Conservation (phyloP, 1,140 invertebrate species). For the Drosophila funebris region DNA sequence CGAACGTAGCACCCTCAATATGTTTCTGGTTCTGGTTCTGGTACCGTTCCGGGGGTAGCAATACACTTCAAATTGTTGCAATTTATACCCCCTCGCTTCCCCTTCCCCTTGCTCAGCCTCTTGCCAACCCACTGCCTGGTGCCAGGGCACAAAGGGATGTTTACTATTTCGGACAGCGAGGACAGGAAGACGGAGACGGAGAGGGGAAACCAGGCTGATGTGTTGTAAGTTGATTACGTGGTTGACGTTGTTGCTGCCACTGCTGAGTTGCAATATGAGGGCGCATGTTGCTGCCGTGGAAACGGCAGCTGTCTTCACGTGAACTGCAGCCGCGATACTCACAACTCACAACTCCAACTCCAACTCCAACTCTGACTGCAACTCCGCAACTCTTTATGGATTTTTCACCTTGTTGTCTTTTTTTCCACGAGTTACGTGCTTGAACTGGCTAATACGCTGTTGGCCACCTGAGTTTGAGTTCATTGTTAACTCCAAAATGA, state of each 20-base stretch:
- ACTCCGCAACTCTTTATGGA: slow-evolving; percentile 37
- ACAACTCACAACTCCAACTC: slow-evolving; percentile 10
- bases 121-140: not conserved
- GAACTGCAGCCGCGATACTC: slow-evolving; percentile 58
- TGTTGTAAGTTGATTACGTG: slow-evolving; percentile 78
- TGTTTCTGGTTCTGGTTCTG: slow-evolving; percentile 37
- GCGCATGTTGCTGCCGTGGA: slow-evolving; percentile 67
- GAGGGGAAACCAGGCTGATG: slow-evolving; percentile 24
- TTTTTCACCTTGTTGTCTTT: slow-evolving; percentile 48
- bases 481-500: slow-evolving; percentile 17
- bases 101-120: not conserved
- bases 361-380: not conserved
- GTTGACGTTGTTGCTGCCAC: slow-evolving; percentile 68
- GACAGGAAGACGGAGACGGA: not conserved
- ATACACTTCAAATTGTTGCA: slow-evolving; percentile 62
- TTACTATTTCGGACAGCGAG: slow-evolving; percentile 49
- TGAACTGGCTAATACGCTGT: slow-evolving; percentile 54
- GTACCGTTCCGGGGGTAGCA: slow-evolving; percentile 43
- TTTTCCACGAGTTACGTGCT: slow-evolving; percentile 56
- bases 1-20: slow-evolving; percentile 35
- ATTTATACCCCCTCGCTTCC: slow-evolving; percentile 54
- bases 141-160: slow-evolving; percentile 53
- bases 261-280: slow-evolving; percentile 72
- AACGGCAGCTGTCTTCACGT: slow-evolving; percentile 75
- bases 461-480: slow-evolving; percentile 45